phyloP scores from a whole-genome alignment of 1,140 invertebrate genomes.

The Sesamia nonagrioides region DNA sequence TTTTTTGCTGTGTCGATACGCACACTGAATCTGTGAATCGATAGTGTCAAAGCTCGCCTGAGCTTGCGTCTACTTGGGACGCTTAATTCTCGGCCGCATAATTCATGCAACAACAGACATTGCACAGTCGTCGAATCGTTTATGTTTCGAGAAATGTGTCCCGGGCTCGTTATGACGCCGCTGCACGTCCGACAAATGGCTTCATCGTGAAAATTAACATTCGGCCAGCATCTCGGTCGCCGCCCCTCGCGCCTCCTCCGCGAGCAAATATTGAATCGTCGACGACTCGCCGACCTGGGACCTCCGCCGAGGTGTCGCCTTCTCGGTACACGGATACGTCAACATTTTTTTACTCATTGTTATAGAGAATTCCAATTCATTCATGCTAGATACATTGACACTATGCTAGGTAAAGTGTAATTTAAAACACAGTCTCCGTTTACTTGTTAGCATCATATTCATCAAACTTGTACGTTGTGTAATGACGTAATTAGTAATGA shows the following conservation, averaged over 20 bases:
- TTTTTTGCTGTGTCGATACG: constrained; percentile 57
- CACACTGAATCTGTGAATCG: constrained; percentile 58
- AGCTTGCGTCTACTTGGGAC: constrained; percentile 41
- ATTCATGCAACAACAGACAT: constrained; percentile 76
- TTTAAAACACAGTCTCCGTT: constrained; percentile 15
- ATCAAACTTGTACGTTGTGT: not conserved
- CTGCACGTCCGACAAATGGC: constrained; percentile 78
- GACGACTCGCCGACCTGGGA: constrained; percentile 61
- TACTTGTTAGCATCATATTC: constrained; percentile 7
- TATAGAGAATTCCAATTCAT: constrained; percentile 39
- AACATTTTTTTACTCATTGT: constrained; percentile 44
- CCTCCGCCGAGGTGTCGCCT: constrained; percentile 71
- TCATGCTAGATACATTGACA: constrained; percentile 50
- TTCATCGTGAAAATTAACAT: constrained; percentile 84
- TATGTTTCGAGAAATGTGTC: constrained; percentile 76
- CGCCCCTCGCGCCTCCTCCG: constrained; percentile 57
- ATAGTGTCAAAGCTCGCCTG: constrained; percentile 45
- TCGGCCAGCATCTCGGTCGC: constrained; percentile 70
- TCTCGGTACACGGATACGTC: constrained; percentile 56
- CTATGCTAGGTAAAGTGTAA: constrained; percentile 36
- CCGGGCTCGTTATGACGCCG: constrained; percentile 66
- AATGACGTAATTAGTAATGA: not conserved
- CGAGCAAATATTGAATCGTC: constrained; percentile 80
- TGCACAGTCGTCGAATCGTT: constrained; percentile 69
- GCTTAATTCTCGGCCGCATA: constrained; percentile 64